Base-by-base conservation (phyloP, 2,113 vertebrate genomes). In the Antennarius striatus region DNA sequence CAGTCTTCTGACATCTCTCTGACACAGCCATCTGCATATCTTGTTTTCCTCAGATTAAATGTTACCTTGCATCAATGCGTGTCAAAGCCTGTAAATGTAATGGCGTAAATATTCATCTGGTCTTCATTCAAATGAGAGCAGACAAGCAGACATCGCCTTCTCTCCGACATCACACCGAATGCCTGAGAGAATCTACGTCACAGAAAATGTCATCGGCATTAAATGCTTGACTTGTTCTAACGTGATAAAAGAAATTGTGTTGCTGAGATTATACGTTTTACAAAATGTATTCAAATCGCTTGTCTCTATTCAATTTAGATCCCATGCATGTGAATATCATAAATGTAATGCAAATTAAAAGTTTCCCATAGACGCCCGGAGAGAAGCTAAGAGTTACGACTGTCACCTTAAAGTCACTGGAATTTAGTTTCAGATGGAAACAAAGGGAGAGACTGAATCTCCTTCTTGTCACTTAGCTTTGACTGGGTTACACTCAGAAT, bases 31-130 rank as follows among this genome's bases (percentile, higher is more conserved):
- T 78, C 78, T 68, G 68, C 78, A 72, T 73, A 65, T 75, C 64
- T 56, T 75, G 73, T 85, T 85, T 75, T 55, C 77, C 66, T 71
- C 74, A 76, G 69, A 82, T 82, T 49, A 80, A 80, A 87, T 48
- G 82, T 68, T 80, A 66, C 68, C 62, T 76, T 75, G 50, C 77
- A 81, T 83, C 62, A 74, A 61, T 6, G 51, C 57, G 67, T 77
- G 75, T 74, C 82, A 77, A 22, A 22, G 22, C 22, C 22, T 22
- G 22, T 22, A 22, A 22, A 22, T 22, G 22, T 22, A 22, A 22
- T 22, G 22, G 22, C 22, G 40, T 63, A 71, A 80, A 77, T 68
- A 74, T 79, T 80, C 68, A 79, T 78, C 76, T 68, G 61, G 79
- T 68, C 77, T 46, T 78, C 68, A 64, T 76, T 82, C 71, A 80